Evolutionary conservation across 35 echinoderm and acorn worm species (phyloP), one percentile per base, ranked within the genome.

Genomic region (Amphiura filiformis): DNA sequence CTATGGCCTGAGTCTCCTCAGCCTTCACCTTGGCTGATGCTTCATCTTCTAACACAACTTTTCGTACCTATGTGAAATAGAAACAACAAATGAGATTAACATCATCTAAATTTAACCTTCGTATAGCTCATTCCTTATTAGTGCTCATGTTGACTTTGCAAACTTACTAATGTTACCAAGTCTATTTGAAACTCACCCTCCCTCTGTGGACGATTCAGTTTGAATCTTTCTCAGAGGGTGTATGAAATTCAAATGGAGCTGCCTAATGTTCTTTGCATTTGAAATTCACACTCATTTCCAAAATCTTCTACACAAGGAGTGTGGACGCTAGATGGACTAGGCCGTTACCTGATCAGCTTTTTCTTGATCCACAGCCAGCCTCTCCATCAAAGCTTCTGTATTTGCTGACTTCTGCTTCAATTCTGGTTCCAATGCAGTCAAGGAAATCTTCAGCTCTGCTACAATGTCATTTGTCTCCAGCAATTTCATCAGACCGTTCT

Each of bases 1-100:
- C 95, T 17, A 97, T 97, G 76, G 95, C 95, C 77, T 97, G 95
- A 28, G 95, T 97, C 56, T 97, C 95, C 42, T 97, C 95, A 13
- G 95, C 95, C 57, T 97, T 97, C 30, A 97, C 95, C 33, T 91
- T 93, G 75, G 95, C 95, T 34, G 85, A 82, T 13, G 95, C 95
- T 77, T 97, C 95, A 84, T 97, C 95, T 9, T 97, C 95, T 52
- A 70, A 44, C 13, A 97, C 95, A 23, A 97, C 95, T 93, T 97
- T 97, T 36, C 95, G 84, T 39, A 97, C 95, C 95, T 97, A 34
- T 1, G 18, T 7, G 41, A 4, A 80, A 13, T 33, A 35, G n/a
- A n/a, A n/a, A 31, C 70, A 76, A 76, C 28, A 2, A 22, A 22
- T 76, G 28, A 76, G 28, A 76, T 76, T 39, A 34, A 18, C 32